Evolutionary conservation across 2,113 vertebrate species (phyloP).

Genomic region (Hypomesus transpacificus): DNA sequence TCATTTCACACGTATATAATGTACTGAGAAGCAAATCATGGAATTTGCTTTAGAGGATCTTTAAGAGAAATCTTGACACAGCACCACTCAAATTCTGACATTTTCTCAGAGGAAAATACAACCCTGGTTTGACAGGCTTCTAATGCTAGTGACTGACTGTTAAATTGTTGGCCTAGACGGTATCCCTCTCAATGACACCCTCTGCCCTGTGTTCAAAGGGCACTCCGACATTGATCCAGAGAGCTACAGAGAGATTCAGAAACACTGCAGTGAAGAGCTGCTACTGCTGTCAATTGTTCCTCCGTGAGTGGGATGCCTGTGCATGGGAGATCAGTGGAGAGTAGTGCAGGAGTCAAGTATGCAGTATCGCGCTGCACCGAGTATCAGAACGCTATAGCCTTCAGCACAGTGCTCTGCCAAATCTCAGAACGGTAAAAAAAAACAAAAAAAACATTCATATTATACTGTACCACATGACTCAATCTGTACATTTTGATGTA

Average conservation of each 20-base stretch:
- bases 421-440: too few species aligned
- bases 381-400: background rate
- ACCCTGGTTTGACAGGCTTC: background rate
- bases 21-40: too few species aligned
- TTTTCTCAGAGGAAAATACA: slow-evolving; percentile 22
- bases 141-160: slow-evolving; percentile 8
- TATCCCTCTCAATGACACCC: slow-evolving; percentile 26
- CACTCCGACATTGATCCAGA: slow-evolving; percentile 46
- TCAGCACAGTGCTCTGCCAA: background rate
- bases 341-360: slow-evolving; percentile 33
- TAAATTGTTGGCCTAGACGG: slow-evolving; percentile 3
- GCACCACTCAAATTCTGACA: slow-evolving; percentile 3
- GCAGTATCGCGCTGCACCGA: background rate
- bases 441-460: too few species aligned
- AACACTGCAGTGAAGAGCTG: slow-evolving; percentile 30
- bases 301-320: slow-evolving; percentile 15
- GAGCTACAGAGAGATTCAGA: slow-evolving; percentile 29
- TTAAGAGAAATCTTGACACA: too few species aligned
- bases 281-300: slow-evolving; percentile 30
- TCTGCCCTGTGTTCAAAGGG: slow-evolving; percentile 27
- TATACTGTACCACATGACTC: too few species aligned
- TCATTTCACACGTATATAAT: too few species aligned
- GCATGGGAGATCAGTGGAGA: slow-evolving; percentile 14
- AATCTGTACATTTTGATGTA: too few species aligned
- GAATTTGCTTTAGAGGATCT: too few species aligned